Base-by-base conservation (phyloP, 2,113 vertebrate genomes). In the Aegypius monachus region DNA sequence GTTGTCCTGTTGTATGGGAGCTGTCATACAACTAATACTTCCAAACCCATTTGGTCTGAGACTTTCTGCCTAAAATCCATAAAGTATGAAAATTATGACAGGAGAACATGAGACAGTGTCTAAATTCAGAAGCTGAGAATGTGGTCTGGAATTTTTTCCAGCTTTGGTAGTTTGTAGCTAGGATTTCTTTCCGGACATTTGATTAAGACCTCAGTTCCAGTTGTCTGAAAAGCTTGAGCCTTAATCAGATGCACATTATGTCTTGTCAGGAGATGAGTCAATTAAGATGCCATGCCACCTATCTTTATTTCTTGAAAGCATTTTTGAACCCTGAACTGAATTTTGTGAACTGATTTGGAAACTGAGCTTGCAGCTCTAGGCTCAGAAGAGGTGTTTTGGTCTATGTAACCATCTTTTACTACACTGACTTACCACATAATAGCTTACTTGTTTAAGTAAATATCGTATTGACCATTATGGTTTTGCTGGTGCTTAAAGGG, bases 381-480 rank as follows among this genome's bases (percentile, higher is more conserved):
- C 43, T 70, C 63, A 31, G 52, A 86, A 81, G 48, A 40, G 40
- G 17, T 66, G 11, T 43, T 40, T 43, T 45, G 19, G 11, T 93
- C 23, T 63, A 11, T 11, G 25, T 82, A 27, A 48, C 19, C 1
- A 1, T 73, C 31, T 81, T 68, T 52, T 47, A 11, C 55, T 83
- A 23, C 15, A 13, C 13, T n/a, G 34, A 32, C 11, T 61, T 89
- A 48, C 3, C 21, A 48, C 4, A 6, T 47, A 74, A 20, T 66
- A 34, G 32, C 19, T 66, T 58, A 6, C 16, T 58, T 40, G 29
- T 6, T 81, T 81, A 86, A 62, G 16, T 77, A 62, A 90, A 45
- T 40, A 43, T 4, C 0, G 1, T 61, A 87, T 90, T 78, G 13
- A 65, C 32, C 25, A 23, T 77, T 77, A n/a, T 0, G 2, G 8